A percentile compares a stretch with the other conserved stretches of the same genome.
Conservation (phyloP, 1,140 invertebrate genomes). For the Ceratosolen fusciceps region DNA sequence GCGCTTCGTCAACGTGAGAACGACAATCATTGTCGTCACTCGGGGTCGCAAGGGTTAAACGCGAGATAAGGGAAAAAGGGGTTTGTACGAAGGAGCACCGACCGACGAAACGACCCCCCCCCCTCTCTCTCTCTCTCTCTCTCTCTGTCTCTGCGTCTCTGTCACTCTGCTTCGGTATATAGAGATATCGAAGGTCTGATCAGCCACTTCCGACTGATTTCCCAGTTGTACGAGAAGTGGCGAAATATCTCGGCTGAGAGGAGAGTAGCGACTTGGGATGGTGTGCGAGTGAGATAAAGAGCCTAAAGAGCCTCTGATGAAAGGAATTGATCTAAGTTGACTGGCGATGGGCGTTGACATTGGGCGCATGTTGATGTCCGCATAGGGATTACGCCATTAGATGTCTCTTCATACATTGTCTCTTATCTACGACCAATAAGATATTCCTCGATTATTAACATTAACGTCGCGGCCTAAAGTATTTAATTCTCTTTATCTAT, state of each 20-base stretch:
- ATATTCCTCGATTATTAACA: slow-evolving; percentile 20
- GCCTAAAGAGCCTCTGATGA: too few species aligned
- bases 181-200: slow-evolving; percentile 39
- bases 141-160: neutral
- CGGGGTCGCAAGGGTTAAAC: slow-evolving; percentile 17
- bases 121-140: slow-evolving; percentile 19
- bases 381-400: slow-evolving; percentile 11
- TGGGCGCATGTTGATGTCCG: neutral
- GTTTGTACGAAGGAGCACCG: neutral
- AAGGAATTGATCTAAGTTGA: neutral
- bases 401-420: too few species aligned
- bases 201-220: slow-evolving; percentile 40
- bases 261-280: neutral
- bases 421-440: neutral
- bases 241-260: slow-evolving; percentile 12
- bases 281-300: neutral
- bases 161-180: neutral
- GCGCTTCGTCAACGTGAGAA: slow-evolving; percentile 46
- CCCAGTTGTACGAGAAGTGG: slow-evolving; percentile 26
- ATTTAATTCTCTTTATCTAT: too few species aligned
- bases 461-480: neutral
- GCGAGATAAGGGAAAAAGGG: neutral
- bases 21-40: slow-evolving; percentile 52
- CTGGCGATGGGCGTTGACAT: slow-evolving; percentile 22
- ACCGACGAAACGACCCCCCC: slow-evolving; percentile 11